Evolutionary conservation across 2,888 invertebrate species (phyloP).

Genomic region (Chymomyza amoena): DNA sequence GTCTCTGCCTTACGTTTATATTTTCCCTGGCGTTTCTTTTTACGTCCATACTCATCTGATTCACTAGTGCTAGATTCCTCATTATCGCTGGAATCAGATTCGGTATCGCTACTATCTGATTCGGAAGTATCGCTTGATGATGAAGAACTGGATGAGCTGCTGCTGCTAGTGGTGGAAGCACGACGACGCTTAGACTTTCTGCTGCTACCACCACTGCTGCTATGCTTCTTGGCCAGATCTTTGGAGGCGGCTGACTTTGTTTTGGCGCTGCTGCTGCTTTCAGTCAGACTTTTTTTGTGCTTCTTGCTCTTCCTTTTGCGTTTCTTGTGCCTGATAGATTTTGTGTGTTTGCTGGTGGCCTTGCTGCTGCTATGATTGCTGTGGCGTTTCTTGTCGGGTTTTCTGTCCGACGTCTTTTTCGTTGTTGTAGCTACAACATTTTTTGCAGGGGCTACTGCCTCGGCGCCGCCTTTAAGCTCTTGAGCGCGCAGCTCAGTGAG

Average conservation of each 20-base stretch:
- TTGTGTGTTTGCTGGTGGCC: slow-evolving; percentile 43
- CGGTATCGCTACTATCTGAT: slow-evolving; percentile 34
- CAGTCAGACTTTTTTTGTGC: slow-evolving; percentile 29
- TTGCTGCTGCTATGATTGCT: slow-evolving; percentile 24
- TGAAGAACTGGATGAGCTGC: slow-evolving; percentile 21
- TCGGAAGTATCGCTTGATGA: slow-evolving; percentile 24
- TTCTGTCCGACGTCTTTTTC: slow-evolving; percentile 40
- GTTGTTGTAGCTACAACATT: slow-evolving; percentile 20
- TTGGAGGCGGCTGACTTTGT: neutral
- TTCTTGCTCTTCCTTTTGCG: slow-evolving; percentile 37
- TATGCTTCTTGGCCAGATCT: slow-evolving; percentile 44
- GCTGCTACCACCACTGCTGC: slow-evolving; percentile 27
- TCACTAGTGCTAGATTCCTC: slow-evolving; percentile 76
- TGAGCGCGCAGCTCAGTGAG: slow-evolving; percentile 88
- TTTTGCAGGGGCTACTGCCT: slow-evolving; percentile 10
- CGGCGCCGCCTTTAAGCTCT: slow-evolving; percentile 80
- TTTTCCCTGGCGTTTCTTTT: slow-evolving; percentile 74
- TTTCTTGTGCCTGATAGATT: slow-evolving; percentile 48
- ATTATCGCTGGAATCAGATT: slow-evolving; percentile 77
- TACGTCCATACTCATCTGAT: slow-evolving; percentile 73
- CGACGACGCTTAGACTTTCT: slow-evolving; percentile 64
- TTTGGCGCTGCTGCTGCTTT: slow-evolving; percentile 32
- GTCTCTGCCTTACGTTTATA: slow-evolving; percentile 75
- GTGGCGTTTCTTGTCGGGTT: slow-evolving; percentile 44
- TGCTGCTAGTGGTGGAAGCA: slow-evolving; percentile 40